A percentile compares a stretch with the other conserved stretches of the same genome.
Conservation (phyloP, 1,140 invertebrate genomes). For the Drosophila bocki region DNA sequence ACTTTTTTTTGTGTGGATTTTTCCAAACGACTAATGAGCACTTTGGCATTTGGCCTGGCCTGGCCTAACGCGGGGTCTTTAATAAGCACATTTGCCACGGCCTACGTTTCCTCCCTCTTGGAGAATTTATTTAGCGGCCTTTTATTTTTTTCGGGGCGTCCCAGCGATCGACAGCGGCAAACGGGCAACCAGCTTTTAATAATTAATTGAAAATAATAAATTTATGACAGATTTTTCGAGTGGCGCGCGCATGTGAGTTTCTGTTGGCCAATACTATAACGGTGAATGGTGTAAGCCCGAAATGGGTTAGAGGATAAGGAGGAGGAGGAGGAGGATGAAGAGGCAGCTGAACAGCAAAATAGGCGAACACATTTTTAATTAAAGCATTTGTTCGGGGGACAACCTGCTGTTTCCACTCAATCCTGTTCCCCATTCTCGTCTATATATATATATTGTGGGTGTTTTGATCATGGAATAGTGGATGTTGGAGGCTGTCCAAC, state of each 20-base stretch:
- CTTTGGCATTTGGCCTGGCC: constrained; percentile 74
- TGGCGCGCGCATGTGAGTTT: constrained; percentile 59
- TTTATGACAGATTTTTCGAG: constrained; percentile 80
- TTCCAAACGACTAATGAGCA: constrained; percentile 67
- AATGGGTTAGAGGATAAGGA: constrained; percentile 8
- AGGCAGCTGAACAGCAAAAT: constrained; percentile 45
- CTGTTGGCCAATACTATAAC: constrained; percentile 61
- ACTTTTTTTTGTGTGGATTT: constrained; percentile 11
- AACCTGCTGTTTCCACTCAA: constrained; percentile 43
- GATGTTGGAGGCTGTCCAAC: constrained; percentile 22
- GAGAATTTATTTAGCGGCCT: constrained; percentile 72
- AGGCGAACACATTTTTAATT: constrained; percentile 80
- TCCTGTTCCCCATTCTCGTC: constrained; percentile 22
- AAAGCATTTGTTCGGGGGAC: constrained; percentile 69
- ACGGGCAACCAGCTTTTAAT: constrained; percentile 35
- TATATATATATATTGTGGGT: constrained; percentile 56
- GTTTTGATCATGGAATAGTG: constrained; percentile 35
- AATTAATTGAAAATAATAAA: constrained; percentile 84
- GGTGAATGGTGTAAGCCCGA: constrained; percentile 70
- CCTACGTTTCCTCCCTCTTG: constrained; percentile 24
- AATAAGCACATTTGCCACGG: constrained; percentile 56
- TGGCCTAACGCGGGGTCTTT: constrained; percentile 48
- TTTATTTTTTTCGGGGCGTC: constrained; percentile 61
- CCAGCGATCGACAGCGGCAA: constrained; percentile 33
- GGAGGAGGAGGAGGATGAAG: background rate